Base-by-base conservation (phyloP, 2,888 invertebrate species). In the Lamproptera curius region DNA sequence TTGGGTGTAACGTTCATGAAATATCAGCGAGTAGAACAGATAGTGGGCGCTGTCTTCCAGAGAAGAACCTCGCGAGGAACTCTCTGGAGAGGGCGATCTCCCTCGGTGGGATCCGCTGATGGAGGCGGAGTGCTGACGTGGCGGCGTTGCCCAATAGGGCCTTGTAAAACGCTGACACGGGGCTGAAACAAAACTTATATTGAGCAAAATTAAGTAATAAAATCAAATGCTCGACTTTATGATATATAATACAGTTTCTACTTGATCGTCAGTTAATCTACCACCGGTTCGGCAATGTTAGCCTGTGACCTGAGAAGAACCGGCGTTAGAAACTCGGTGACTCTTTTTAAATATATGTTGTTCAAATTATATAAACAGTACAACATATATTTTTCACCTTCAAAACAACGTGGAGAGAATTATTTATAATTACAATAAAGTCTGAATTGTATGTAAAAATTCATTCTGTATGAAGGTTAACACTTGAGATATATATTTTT, bases 21-120 rank as follows among this genome's bases (percentile, higher is more conserved):
- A 99, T 70, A 99, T 96, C 61, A 98, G 86, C 37, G 97, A 96
- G 82, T 95, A 99, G 86, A 99, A 93, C 57, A 99, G 89, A 72
- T 99, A 99, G 76, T 99, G 99, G 55, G 96, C 97, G 63, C 97
- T 97, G 83, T 96, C 96, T 79, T 99, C 99, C 16, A 93, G 76
- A n/a, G 63, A 97, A 89, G 59, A 99, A 86, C 42, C 91, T 84
- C 5, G 92, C 90, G 51, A 98, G 81, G 80, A 97, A 99, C 74
- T 95, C 94, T 53, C 95, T 89, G 23, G 92, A 94, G 46, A 98
- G 87, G 49, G 93, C 90, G 62, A 97, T 94, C 54, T 92, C 89
- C 0, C 73, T 59, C 48, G 86, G 71, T 14, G 97, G 97, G 59
- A 99, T 88, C 53, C 99, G 91, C 79, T 99, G 98, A 83, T 99